Base-by-base conservation (phyloP, 2,113 vertebrate species). In the Sceloporus tristichus region DNA sequence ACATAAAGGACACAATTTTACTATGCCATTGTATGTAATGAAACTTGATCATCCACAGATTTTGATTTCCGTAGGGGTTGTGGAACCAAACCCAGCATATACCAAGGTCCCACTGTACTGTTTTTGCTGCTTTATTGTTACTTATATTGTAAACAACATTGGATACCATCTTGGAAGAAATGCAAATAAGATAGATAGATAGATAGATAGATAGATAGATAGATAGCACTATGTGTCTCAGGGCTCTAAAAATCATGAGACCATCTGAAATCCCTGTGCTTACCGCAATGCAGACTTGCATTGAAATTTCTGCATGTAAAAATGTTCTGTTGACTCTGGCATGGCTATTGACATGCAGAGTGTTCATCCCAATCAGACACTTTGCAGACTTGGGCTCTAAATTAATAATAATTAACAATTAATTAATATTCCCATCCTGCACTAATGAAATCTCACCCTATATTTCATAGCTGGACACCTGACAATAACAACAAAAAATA, bases 361-460 rank as follows among this genome's bases (percentile, higher is more conserved):
- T 56, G 82, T 82, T 76, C 65, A 82, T 88, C 40, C 74, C 56
- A 76, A 76, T 82, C 59, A 77, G 87, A 68, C 40, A 8, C 71
- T 53, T 88, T 93, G 87, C 5, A n/a, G 83, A 91, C 82, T 88
- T 87, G 79, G 71, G 89, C 88, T 90, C 91, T 92, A 0, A 0
- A 92, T 89, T 92, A 89, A 90, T 78, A 95, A 88, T 79, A 91
- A 89, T 91, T 93, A 94, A 90, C 84, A 85, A 90, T 87, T 93
- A 92, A 90, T 92, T 95, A 95, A 93, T 94, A 91, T 90, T 95
- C 91, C 91, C 82, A 11, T 82, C 76, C 91, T 91, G 79, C 89
- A 85, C 78, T 71, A 84, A 65, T 75, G 19, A 79, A 82, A 76
- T 88, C 71, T 77, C 94, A 92, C 93, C 85, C 90, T 89, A 90